These are phyloP conservation scores for Neoascia interrupta DNA, from an alignment of 2,888 invertebrate species.

Conservation along the genomic window DNA sequence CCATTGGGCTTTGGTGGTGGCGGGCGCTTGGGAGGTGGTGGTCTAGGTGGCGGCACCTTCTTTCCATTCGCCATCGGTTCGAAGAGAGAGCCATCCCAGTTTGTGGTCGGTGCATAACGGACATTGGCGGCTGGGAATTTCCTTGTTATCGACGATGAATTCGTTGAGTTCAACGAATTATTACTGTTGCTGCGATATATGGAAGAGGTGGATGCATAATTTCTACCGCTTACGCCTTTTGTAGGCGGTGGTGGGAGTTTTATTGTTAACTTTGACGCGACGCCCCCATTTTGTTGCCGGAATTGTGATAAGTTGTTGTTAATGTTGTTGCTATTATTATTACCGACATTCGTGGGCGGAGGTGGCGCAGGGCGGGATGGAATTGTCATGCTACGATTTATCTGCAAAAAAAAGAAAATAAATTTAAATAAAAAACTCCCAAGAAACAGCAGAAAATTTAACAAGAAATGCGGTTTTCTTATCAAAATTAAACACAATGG, in stretches of 20 bases:
- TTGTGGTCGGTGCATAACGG: slow-evolving; percentile 78
- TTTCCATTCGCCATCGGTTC: slow-evolving; percentile 72
- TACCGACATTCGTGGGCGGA: slow-evolving; percentile 76
- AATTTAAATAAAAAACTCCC: background rate
- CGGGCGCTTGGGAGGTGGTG: slow-evolving; percentile 78
- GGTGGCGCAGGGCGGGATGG: slow-evolving; percentile 79
- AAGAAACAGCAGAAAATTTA: too few species aligned
- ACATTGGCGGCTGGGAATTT: slow-evolving; percentile 76
- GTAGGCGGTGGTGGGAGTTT: slow-evolving; percentile 78
- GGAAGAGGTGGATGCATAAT: slow-evolving; percentile 51
- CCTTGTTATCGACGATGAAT: slow-evolving; percentile 74
- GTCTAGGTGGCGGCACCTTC: slow-evolving; percentile 78
- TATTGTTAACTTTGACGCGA: slow-evolving; percentile 75
- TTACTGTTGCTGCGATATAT: slow-evolving; percentile 69
- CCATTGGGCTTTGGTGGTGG: slow-evolving; percentile 71
- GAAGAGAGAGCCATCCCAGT: slow-evolving; percentile 78
- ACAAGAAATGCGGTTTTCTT: too few species aligned
- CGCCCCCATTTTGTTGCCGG: slow-evolving; percentile 74
- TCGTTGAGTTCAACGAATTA: slow-evolving; percentile 46
- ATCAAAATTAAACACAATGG: too few species aligned
- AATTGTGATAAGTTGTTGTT: slow-evolving; percentile 77
- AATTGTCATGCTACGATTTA: slow-evolving; percentile 76
- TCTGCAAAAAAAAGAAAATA: slow-evolving; percentile 46
- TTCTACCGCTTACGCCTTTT: slow-evolving; percentile 53
- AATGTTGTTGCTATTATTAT: too few species aligned